phyloP scores from a whole-genome alignment of 2,113 vertebrate species.

The Oncorhynchus tshawytscha region DNA sequence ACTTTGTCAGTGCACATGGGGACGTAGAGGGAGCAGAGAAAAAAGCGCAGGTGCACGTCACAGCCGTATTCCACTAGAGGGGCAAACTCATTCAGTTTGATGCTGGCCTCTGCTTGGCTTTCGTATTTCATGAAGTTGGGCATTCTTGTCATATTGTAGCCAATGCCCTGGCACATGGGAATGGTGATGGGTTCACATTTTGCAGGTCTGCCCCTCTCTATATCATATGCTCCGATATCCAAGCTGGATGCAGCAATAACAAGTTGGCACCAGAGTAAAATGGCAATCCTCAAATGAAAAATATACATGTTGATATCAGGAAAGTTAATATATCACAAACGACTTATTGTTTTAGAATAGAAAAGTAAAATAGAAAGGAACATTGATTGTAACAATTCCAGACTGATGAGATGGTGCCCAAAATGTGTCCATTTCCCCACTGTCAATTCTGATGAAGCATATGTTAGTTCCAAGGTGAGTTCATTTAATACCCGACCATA shows the following conservation, averaged over 20 bases:
- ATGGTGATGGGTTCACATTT: conserved; percentile 83
- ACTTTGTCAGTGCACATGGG: conserved; percentile 90
- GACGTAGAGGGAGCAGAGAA: conserved; percentile 88
- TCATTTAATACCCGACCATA: neutral
- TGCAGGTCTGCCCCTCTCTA: conserved; percentile 73
- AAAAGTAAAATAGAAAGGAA: neutral
- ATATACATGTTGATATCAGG: conserved; percentile 25
- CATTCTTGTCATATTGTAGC: conserved; percentile 89
- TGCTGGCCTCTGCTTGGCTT: conserved; percentile 81
- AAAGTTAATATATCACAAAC: neutral
- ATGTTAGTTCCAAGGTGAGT: neutral
- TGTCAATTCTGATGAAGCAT: conserved; percentile 1
- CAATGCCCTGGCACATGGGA: conserved; percentile 87
- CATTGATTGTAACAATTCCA: neutral
- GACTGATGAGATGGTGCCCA: neutral
- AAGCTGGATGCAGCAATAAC: conserved; percentile 59
- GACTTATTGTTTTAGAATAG: neutral
- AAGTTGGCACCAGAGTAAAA: conserved; percentile 66
- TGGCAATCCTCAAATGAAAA: conserved; percentile 20
- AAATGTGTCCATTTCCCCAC: neutral
- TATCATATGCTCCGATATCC: conserved; percentile 78
- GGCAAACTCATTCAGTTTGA: conserved; percentile 84
- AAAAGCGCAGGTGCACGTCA: conserved; percentile 85
- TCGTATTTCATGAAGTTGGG: conserved; percentile 86
- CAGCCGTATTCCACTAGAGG: conserved; percentile 87